phyloP scores from a whole-genome alignment of 2,113 vertebrate species.

The Ibidorhyncha struthersii region DNA sequence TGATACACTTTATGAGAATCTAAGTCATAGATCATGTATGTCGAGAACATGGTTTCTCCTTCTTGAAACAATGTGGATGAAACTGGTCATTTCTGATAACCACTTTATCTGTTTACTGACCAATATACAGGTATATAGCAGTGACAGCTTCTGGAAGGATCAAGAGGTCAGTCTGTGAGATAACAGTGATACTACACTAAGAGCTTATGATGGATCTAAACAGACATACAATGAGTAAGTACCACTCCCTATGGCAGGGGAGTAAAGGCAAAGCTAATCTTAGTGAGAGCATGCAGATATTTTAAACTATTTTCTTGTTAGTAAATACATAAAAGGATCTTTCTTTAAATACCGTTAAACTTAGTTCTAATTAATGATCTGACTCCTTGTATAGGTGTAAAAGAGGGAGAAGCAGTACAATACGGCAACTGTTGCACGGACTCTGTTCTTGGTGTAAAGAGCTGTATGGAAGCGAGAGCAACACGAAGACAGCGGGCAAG shows the following conservation, averaged over 20 bases:
- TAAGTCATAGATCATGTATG: background rate
- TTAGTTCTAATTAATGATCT: background rate
- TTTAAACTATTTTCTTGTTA: background rate
- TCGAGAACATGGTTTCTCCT: background rate
- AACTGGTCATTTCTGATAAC: background rate
- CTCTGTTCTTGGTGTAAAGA: background rate
- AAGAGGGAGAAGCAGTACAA: background rate
- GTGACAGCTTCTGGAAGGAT: background rate
- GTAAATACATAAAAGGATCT: background rate
- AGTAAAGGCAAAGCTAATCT: background rate
- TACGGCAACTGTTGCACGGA: background rate
- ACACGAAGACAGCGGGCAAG: background rate
- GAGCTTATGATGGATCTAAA: background rate
- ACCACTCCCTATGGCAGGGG: background rate
- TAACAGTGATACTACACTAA: background rate
- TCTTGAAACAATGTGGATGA: background rate
- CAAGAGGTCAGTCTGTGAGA: background rate
- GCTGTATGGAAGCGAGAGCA: background rate
- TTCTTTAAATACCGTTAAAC: background rate
- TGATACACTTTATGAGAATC: background rate
- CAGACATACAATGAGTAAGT: background rate
- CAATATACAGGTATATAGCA: background rate
- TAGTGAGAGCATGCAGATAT: background rate
- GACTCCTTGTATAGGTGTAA: background rate
- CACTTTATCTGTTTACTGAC: background rate